These are phyloP conservation scores for Prenolepis imparis DNA, from an alignment of 2,888 invertebrate genomes.

Conservation along the genomic window DNA sequence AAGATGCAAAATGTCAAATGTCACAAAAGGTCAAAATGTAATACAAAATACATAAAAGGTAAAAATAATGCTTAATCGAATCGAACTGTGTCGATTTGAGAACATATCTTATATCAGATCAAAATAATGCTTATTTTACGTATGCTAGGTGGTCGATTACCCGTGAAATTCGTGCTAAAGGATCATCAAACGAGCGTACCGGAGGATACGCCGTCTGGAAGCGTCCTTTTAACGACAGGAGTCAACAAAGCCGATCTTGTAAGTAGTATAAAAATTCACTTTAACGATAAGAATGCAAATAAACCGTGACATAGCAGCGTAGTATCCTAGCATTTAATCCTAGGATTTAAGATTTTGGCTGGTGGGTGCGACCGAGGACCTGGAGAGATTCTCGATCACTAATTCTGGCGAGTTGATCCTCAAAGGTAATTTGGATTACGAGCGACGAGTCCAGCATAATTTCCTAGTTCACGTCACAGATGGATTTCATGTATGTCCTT, in stretches of 20 bases:
- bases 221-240: conserved; percentile 90
- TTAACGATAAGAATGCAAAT: not conserved
- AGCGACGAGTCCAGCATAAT: conserved; percentile 90
- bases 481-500: conserved; percentile 89
- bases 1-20: not conserved
- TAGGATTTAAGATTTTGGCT: conserved; percentile 91
- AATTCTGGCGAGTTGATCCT: conserved; percentile 93
- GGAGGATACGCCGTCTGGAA: conserved; percentile 92
- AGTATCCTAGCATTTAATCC: conserved; percentile 51
- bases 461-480: conserved; percentile 95
- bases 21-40: not conserved
- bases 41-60: not conserved
- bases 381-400: conserved; percentile 92
- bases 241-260: conserved; percentile 86
- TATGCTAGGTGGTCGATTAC: conserved; percentile 80
- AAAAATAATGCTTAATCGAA: not conserved
- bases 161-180: conserved; percentile 91
- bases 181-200: conserved; percentile 91
- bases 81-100: not conserved
- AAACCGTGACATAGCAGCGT: conserved; percentile 11
- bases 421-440: conserved; percentile 92
- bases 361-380: conserved; percentile 91
- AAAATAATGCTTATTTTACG: not conserved
- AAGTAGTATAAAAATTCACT: conserved; percentile 67
- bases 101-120: conserved; percentile 1